Evolutionary conservation across 2,888 invertebrate genomes (phyloP), one percentile per base, ranked within the genome.

Genomic region (Lutraria lutraria): DNA sequence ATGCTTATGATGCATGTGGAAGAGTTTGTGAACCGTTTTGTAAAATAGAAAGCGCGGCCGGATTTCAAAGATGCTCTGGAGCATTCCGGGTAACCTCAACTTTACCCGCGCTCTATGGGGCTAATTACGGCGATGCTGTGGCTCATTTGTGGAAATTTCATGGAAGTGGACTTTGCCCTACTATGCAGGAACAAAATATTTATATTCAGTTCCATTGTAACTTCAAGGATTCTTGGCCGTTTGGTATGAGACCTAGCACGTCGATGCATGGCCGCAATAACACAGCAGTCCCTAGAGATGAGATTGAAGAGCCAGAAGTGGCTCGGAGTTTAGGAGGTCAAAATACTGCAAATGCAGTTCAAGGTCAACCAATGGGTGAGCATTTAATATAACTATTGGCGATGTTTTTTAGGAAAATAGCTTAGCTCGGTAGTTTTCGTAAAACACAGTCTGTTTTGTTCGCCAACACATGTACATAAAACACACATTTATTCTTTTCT

Each of bases 1-100:
- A 91, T 3, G 94, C 94, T 0, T 94, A 92, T 72, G 94, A 94
- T 80, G 91, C 93, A 0, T 94, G 94, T 80, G 94, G 94, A 31
- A 84, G 94, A 81, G 87, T 94, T 0, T 94, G 94, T 88, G 90
- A 90, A 56, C 92, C 94, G 15, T 93, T 87, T 72, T 94, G 94
- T 76, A 90, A 91, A 83, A 60, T 89, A 19, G 87, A 91, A 0
- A 89, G 88, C 1, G 82, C 88, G 19, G 72, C 83, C 15, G 88
- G 86, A 0, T 89, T 89, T 21, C 90, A 90, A 31, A 81, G 88
- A 29, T 94, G 94, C 84, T 90, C 91, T 0, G 94, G 94, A 15
- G 91, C 92, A 19, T 84, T 94, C 63, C 86, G 92, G 21, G 86
- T 94, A 10, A 92, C 92, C 0, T 91, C 93, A n/a, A 72, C 80